Evolutionary conservation across 2,113 vertebrate genomes (phyloP), one percentile per base, ranked within the genome.

Genomic region (Heterotilapia buettikoferi): DNA sequence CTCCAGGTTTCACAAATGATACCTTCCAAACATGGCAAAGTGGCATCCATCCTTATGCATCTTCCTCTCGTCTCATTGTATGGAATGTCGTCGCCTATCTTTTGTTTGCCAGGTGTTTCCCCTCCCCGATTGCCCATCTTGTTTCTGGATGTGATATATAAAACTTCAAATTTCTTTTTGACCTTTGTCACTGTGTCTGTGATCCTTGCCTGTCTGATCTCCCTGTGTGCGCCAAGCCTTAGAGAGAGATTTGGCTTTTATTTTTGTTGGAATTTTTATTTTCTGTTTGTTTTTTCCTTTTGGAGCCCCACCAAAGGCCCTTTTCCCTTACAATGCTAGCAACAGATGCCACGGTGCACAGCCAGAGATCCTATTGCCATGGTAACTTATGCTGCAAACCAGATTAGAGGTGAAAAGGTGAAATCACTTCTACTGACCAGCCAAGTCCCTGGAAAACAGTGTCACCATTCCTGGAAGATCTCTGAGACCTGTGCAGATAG

Each of bases 31-130:
- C 12, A 2, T 38, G 61, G 0, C 33, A 66, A 66, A 33, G 16
- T 38, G 61, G 16, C 33, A 38, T 66, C 33, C 33, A 66, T 66
- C 33, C 36, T 66, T 66, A 2, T 63, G 5, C 59, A 11, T 63
- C 29, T 63, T 63, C 31, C 9, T 36, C 18, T 9, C 2, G 2
- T 36, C 59, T 36, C 16, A 63, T 36, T n/a, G 9, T 36, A 11
- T n/a, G 1, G 59, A 36, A 1, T 10, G 6, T 63, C 18, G 6
- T 63, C 6, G 0, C 16, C 18, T n/a, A 10, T n/a, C 59, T 63
- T 11, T 63, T n/a, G 9, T 6, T 63, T 36, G 3, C 6, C 59
- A 63, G 59, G 31, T 36, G 59, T 63, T 63, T 36, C 31, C 59
- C n/a, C 59, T 33, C 59, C 0, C 59, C 3, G 0, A 63, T 1